Base-by-base conservation (phyloP, 2,797 vertebrate genomes). In the Oreortyx pictus region DNA sequence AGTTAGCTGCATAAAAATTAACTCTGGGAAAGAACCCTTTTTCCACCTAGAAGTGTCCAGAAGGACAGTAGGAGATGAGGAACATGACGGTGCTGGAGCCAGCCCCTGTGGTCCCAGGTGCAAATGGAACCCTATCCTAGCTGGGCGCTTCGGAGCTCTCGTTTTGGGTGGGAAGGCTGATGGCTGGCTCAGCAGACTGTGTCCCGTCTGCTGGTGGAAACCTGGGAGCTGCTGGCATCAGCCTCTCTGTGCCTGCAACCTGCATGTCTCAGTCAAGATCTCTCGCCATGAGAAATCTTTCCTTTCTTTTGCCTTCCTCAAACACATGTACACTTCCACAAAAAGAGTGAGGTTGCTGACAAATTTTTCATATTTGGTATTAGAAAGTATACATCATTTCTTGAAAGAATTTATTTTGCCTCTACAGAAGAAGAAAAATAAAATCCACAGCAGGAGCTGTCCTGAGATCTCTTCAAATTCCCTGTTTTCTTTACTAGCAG, bases 201-300 rank as follows among this genome's bases (percentile, higher is more conserved):
- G 46, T 6, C 44, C 37, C 19, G 33, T 61, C 6, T 19, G 29
- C 22, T 18, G 29, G 18, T 43, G 29, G 33, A 16, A 70, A 43
- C 59, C 46, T 29, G 37, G 18, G 20, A 50, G 25, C 50, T 22
- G 17, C 41, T 50, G 31, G 11, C 10, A 66, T 35, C 56, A 43
- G 35, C n/a, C 49, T n/a, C 44, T 14, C 16, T 24, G 29, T 0
- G 1, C 47, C 7, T 2, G 23, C 37, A 82, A 27, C 14, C 22
- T 22, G 35, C 15, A 2, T 29, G 68, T 66, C 82, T 73, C 7
- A 19, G 5, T 27, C 33, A 37, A 52, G 76, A 14, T 39, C 73
- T 64, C 50, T 24, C 14, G n/a, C 43, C 24, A 10, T 35, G 23
- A 35, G 24, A 82, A 66, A 56, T 8, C 3, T 3, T 4, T 35